Conservation (phyloP, 1,140 invertebrate species). For the Holcopasites calliopsidis region DNA sequence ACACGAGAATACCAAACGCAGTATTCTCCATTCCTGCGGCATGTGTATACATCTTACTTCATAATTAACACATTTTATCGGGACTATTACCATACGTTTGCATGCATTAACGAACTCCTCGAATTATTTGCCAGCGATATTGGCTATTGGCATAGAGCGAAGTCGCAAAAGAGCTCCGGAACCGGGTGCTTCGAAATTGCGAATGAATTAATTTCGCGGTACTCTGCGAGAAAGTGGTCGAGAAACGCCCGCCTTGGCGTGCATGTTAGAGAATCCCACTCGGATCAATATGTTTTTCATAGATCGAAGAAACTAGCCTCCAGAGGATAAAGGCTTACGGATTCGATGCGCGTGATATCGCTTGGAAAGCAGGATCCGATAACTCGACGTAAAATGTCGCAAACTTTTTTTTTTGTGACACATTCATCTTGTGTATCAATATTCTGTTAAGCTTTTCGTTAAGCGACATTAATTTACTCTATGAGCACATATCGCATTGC, state of each 20-base stretch:
- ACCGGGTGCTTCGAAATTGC: not conserved
- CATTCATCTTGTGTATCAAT: not conserved
- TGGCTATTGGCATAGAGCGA: conserved; percentile 2
- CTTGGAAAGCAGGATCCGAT: not conserved
- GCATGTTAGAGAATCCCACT: conserved; percentile 2
- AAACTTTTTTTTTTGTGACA: not conserved
- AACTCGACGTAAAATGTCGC: not conserved
- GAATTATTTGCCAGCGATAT: conserved; percentile 3
- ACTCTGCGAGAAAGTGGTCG: not conserved
- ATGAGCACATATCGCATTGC: too few relatives aligned
- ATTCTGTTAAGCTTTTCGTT: not conserved
- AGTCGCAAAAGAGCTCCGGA: not conserved
- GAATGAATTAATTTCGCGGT: not conserved
- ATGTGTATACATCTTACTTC: not conserved
- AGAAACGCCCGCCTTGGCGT: not conserved
- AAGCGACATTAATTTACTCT: too few relatives aligned
- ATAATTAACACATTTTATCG: not conserved
- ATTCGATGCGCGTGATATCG: conserved; percentile 10
- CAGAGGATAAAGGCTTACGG: conserved; percentile 14
- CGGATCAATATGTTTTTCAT: conserved; percentile 36
- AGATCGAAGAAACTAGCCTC: conserved; percentile 37
- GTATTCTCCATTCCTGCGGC: not conserved
- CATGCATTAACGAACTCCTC: not conserved
- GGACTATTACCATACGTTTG: not conserved
- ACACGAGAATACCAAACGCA: too few relatives aligned